Conservation (phyloP, 2,113 vertebrate genomes). For the Brachyhypopomus occidentalis region DNA sequence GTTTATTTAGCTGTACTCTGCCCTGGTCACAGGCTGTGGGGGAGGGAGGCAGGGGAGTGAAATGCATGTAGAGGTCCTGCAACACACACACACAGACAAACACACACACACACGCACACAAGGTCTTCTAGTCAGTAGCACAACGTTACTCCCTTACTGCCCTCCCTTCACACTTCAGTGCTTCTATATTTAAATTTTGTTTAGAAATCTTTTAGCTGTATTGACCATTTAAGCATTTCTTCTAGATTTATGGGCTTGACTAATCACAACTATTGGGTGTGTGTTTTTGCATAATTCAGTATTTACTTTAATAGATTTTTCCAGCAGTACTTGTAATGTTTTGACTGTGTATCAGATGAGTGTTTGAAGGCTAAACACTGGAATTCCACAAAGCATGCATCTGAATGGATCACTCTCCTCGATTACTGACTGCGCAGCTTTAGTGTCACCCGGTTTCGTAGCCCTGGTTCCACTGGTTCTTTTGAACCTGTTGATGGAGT, state of each 20-base stretch:
- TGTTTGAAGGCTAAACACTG: slow-evolving; percentile 17
- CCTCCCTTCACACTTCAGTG: not conserved
- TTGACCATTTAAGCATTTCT: not conserved
- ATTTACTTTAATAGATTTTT: not conserved
- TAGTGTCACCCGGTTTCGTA: not conserved
- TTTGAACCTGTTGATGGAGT: slow-evolving; percentile 14
- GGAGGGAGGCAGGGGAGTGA: slow-evolving; percentile 48
- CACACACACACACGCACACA: slow-evolving; percentile 51
- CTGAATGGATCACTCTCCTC: slow-evolving; percentile 21
- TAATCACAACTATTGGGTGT: no score
- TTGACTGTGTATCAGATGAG: slow-evolving; percentile 4
- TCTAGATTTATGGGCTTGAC: no score
- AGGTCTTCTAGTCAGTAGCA: slow-evolving; percentile 55
- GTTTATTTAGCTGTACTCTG: slow-evolving; percentile 70
- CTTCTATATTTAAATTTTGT: not conserved
- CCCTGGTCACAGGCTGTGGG: slow-evolving; percentile 59
- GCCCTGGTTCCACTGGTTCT: not conserved
- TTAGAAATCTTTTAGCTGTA: slow-evolving; percentile 5
- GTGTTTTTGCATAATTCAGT: not conserved
- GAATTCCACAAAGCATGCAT: slow-evolving; percentile 33
- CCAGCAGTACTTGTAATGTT: not conserved
- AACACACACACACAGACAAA: slow-evolving; percentile 46
- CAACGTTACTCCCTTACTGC: slow-evolving; percentile 18
- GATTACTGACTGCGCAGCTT: not conserved
- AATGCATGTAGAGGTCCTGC: slow-evolving; percentile 55